Base-by-base conservation (phyloP, 2,888 invertebrate genomes). In the Catocala sponsa region DNA sequence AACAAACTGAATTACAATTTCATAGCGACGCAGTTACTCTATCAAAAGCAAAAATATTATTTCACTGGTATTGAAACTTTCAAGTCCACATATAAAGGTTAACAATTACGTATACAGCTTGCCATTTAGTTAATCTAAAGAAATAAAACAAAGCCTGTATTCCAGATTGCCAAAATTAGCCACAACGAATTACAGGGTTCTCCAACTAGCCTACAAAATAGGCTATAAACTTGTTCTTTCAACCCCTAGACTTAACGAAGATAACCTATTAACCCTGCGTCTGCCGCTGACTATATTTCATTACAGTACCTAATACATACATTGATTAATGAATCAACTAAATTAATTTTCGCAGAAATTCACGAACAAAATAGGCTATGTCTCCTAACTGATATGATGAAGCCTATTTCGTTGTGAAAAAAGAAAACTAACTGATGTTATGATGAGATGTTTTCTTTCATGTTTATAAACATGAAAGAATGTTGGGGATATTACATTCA, bases 271-370 rank as follows among this genome's bases (percentile, higher is more conserved):
- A 67, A 42, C 63, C 52, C 59, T 15, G 25, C 41, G 41, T 50
- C 43, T 58, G 41, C 47, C 56, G 46, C 15, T 50, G 47, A 60
- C 55, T 50, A 32, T 44, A 43, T 66, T 63, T 67, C 67, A 59
- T 67, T 67, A 70, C 59, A 41, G 43, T 70, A 59, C n/a, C n/a
- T n/a, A n/a, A n/a, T n/a, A n/a, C n/a, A 63, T 63, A 63, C 67
- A 44, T 44, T 67, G 59, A 65, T 71, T 61, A 68, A 71, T 68
- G 68, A 65, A 48, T 41, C 15, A 38, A 55, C 25, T 9, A 25
- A 71, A 64, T 71, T 70, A 71, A 51, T 44, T 53, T 53, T 48
- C 52, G 5, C 25, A 6, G 43, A 44, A 43, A 53, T 43, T 53
- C 43, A 6, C 11, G 43, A 53, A 43, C n/a, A 9, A 53, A 25